These are phyloP conservation scores for Noctua fimbriata DNA, from an alignment of 2,888 invertebrate genomes.

Conservation along the genomic window DNA sequence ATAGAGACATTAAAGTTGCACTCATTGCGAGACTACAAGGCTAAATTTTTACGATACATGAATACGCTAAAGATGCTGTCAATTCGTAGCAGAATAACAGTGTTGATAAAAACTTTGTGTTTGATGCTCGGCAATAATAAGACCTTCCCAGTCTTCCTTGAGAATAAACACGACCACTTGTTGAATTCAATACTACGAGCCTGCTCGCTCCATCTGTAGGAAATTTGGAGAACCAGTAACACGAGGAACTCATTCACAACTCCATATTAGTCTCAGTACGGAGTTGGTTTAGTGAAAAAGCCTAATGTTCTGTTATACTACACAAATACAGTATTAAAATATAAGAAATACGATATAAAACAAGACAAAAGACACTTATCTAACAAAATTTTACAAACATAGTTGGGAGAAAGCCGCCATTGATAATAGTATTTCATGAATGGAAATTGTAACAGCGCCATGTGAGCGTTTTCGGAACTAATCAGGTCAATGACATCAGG, in stretches of 20 bases:
- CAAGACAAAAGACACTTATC: background rate
- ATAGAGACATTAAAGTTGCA: background rate
- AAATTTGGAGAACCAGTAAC: background rate
- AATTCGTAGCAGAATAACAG: background rate
- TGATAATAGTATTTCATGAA: constrained; percentile 34
- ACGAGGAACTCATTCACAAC: constrained; percentile 15
- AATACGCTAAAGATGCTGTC: background rate
- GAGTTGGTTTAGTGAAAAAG: too few species aligned
- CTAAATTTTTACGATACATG: background rate
- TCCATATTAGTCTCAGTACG: background rate
- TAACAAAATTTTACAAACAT: background rate
- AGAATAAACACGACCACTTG: background rate
- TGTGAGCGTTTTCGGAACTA: constrained; percentile 17
- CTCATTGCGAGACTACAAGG: background rate
- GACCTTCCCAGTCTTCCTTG: background rate
- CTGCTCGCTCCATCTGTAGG: constrained; percentile 40
- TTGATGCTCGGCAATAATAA: background rate
- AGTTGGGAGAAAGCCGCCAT: background rate
- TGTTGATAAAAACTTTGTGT: background rate
- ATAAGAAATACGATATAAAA: background rate
- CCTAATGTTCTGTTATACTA: too few species aligned
- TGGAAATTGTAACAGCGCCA: constrained; percentile 46
- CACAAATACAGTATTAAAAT: background rate
- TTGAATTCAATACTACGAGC: constrained; percentile 10
- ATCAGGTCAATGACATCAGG: constrained; percentile 31